phyloP scores from a whole-genome alignment of 2,113 vertebrate species.

The Oenanthe melanoleuca region DNA sequence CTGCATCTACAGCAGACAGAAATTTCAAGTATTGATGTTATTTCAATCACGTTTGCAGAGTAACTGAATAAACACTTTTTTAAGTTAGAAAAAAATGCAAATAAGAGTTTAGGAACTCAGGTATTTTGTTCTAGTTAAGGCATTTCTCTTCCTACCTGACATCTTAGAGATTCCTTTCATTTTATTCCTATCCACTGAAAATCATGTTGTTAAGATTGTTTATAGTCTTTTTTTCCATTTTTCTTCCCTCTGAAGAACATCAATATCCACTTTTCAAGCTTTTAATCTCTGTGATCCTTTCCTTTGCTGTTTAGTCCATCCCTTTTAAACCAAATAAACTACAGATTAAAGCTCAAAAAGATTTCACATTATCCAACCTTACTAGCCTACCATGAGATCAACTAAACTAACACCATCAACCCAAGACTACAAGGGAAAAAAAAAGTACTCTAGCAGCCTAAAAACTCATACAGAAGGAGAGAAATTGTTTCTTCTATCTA shows the following conservation, averaged over 20 bases:
- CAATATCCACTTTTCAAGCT: background rate
- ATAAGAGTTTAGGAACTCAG: background rate
- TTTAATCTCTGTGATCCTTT: background rate
- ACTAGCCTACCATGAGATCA: background rate
- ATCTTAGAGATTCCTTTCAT: background rate
- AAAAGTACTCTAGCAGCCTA: background rate
- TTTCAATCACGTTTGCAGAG: background rate
- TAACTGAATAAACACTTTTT: background rate
- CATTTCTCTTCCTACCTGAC: background rate
- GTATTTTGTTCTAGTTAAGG: background rate
- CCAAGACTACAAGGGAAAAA: background rate
- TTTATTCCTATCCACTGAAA: background rate
- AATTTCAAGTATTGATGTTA: background rate
- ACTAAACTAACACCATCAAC: background rate
- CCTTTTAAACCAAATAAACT: background rate
- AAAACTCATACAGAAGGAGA: background rate
- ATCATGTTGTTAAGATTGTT: background rate
- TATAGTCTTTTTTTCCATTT: background rate
- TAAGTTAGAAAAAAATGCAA: background rate
- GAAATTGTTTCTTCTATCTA: background rate
- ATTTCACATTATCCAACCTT: background rate
- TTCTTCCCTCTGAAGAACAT: background rate
- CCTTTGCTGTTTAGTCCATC: background rate
- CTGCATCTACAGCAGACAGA: background rate
- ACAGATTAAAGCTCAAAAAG: background rate